These are phyloP conservation scores for Drosophila incognita DNA, from an alignment of 2,888 invertebrate species.

Conservation along the genomic window DNA sequence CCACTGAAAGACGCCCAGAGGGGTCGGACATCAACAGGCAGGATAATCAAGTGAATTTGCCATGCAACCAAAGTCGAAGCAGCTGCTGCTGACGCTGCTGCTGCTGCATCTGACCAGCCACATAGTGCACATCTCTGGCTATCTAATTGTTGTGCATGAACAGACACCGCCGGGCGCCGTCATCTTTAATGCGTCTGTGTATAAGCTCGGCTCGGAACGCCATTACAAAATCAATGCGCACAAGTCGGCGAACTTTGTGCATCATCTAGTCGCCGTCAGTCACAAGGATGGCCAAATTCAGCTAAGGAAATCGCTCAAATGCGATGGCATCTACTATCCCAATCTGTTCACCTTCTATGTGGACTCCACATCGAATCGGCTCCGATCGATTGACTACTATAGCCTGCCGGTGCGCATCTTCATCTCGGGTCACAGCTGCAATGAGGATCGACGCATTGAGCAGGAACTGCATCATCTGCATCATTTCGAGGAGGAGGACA, in stretches of 20 bases:
- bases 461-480: conserved; percentile 85
- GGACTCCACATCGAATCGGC: conserved; percentile 92
- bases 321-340: conserved; percentile 93
- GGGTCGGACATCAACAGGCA: conserved; percentile 17
- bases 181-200: conserved; percentile 92
- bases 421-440: conserved; percentile 90
- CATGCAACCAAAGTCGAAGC: conserved; percentile 54
- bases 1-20: not conserved
- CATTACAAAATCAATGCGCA: conserved; percentile 92
- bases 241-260: conserved; percentile 93
- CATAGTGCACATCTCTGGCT: conserved; percentile 74
- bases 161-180: conserved; percentile 88
- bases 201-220: conserved; percentile 91
- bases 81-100: conserved; percentile 40
- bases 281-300: conserved; percentile 90
- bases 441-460: conserved; percentile 87
- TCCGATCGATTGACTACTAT: conserved; percentile 93
- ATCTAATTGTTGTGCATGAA: conserved; percentile 88
- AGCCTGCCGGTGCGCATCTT: conserved; percentile 91
- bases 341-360: conserved; percentile 94
- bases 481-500: conserved; percentile 87
- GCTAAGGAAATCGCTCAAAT: conserved; percentile 90
- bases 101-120: conserved; percentile 51
- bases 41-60: conserved; percentile 45
- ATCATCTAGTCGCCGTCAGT: conserved; percentile 91